These are phyloP conservation scores for Pantherophis guttatus DNA, from an alignment of 2,113 vertebrate species.

Conservation along the genomic window DNA sequence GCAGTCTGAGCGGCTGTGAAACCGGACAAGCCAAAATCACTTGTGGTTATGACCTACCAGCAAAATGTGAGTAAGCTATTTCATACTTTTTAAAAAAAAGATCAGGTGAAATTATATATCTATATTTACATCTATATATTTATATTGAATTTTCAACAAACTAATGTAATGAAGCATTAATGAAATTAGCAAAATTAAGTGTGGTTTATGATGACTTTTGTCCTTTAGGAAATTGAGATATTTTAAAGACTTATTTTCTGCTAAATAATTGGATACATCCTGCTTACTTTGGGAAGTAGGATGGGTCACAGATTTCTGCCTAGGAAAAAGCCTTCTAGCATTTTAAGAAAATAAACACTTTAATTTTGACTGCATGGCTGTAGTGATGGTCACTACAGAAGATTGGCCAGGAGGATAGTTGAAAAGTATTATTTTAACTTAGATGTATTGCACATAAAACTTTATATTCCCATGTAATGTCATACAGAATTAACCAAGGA, in stretches of 20 bases:
- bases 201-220: conserved; percentile 32
- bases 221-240: conserved; percentile 34
- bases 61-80: conserved; percentile 85
- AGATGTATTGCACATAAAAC: neutral
- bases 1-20: conserved; percentile 88
- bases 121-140: neutral
- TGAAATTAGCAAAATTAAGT: conserved; percentile 54
- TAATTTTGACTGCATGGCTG: conserved; percentile 49
- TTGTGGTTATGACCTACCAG: conserved; percentile 92
- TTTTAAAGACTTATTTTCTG: conserved; percentile 20
- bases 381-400: neutral
- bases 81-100: neutral
- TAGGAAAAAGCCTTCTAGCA: conserved; percentile 47
- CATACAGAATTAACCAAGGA: neutral
- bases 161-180: conserved; percentile 44
- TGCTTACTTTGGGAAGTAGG: conserved; percentile 15
- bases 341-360: conserved; percentile 61
- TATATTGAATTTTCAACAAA: conserved; percentile 11
- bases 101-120: neutral
- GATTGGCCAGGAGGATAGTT: neutral
- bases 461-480: neutral
- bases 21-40: conserved; percentile 97
- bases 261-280: conserved; percentile 31
- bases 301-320: conserved; percentile 31
- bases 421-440: neutral